These are phyloP conservation scores for Sparidentex hasta DNA, from an alignment of 2,797 vertebrate species.

Conservation along the genomic window DNA sequence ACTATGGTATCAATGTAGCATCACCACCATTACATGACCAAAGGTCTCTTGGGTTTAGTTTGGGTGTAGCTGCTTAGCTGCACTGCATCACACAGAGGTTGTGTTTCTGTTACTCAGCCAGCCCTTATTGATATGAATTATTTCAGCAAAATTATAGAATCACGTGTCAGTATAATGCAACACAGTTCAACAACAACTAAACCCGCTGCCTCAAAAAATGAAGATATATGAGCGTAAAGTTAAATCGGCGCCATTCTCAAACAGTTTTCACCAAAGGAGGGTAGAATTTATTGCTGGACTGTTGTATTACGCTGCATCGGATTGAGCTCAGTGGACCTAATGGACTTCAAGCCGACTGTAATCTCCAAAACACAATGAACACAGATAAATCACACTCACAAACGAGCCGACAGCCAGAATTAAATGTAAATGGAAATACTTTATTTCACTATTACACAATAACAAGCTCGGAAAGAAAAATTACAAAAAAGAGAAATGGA, in stretches of 20 bases:
- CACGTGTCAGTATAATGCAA: not conserved
- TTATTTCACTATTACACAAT: conserved; percentile 98
- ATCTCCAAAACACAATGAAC: not conserved
- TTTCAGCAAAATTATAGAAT: not conserved
- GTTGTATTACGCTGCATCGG: not conserved
- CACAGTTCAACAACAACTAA: not conserved
- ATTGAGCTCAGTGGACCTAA: not conserved
- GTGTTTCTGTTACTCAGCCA: not conserved
- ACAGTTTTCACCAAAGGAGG: not conserved
- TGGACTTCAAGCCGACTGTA: not conserved
- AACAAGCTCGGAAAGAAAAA: conserved; percentile 88
- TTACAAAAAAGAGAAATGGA: conserved; percentile 77
- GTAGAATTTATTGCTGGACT: not conserved
- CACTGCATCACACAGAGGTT: not conserved
- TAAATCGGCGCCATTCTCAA: not conserved
- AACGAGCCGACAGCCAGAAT: conserved; percentile 26
- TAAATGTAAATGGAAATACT: conserved; percentile 93
- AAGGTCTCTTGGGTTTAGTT: not conserved
- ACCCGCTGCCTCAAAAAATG: not conserved
- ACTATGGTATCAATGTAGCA: too few species aligned
- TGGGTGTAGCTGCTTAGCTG: not conserved
- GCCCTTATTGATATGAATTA: not conserved
- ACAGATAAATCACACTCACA: conserved; percentile 12
- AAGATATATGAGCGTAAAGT: not conserved
- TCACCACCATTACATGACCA: too few species aligned